phyloP scores from a whole-genome alignment of 2,888 invertebrate species.

The Acrocyrtus sp. region DNA sequence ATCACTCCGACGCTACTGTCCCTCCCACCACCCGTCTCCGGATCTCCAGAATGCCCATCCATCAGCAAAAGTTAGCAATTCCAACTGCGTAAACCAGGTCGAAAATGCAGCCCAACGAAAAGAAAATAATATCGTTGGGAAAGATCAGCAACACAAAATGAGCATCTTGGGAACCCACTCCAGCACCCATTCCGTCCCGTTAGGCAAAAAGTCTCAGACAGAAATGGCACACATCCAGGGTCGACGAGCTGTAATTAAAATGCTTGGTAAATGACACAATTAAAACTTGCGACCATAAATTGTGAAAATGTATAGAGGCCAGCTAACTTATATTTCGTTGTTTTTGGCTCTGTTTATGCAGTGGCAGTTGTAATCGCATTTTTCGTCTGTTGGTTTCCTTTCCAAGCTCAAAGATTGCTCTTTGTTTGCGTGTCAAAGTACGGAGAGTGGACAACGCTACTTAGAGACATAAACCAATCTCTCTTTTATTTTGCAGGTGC shows the following conservation, averaged over 20 bases:
- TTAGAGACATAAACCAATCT: too few species aligned
- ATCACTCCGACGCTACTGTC: slow-evolving; percentile 61
- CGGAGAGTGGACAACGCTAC: slow-evolving; percentile 62
- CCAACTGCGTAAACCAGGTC: not conserved
- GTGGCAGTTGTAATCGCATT: slow-evolving; percentile 56
- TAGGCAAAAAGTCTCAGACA: slow-evolving; percentile 61
- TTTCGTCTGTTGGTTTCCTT: slow-evolving; percentile 59
- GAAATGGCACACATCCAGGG: slow-evolving; percentile 65
- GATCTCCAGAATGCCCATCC: slow-evolving; percentile 19
- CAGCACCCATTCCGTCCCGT: slow-evolving; percentile 10
- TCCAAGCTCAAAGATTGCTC: slow-evolving; percentile 59
- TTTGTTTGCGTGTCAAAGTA: slow-evolving; percentile 62
- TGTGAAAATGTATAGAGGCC: too few species aligned
- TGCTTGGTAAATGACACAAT: slow-evolving; percentile 66
- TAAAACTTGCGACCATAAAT: too few species aligned
- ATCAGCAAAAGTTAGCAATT: slow-evolving; percentile 5
- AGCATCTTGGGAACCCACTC: too few species aligned
- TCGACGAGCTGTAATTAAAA: slow-evolving; percentile 65
- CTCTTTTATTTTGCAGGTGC: too few species aligned
- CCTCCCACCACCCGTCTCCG: slow-evolving; percentile 48
- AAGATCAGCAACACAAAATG: not conserved
- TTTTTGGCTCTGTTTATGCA: slow-evolving; percentile 3
- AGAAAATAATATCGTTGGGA: not conserved
- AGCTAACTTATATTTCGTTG: too few species aligned
- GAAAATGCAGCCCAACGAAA: slow-evolving; percentile 2